phyloP scores from a whole-genome alignment of 2,888 invertebrate species.

The Harpalus rufipes region DNA sequence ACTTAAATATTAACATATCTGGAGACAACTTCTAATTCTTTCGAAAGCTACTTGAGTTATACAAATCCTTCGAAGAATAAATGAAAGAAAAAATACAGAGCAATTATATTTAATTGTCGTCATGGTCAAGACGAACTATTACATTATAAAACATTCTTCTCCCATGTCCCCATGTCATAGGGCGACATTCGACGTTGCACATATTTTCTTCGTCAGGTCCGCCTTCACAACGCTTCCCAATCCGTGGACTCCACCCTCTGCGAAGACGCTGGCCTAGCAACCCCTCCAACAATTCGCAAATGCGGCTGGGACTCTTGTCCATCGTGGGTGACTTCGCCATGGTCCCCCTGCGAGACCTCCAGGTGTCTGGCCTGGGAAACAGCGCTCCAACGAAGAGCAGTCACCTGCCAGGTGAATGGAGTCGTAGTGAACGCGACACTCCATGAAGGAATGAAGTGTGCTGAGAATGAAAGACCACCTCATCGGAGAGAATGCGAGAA shows the following conservation, averaged over 20 bases:
- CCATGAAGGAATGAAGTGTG: constrained; percentile 79
- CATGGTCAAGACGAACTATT: too few species aligned
- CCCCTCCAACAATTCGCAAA: constrained; percentile 82
- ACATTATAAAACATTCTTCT: too few species aligned
- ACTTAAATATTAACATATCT: too few species aligned
- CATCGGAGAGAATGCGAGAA: constrained; percentile 89
- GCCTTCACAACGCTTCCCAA: constrained; percentile 79
- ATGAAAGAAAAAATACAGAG: too few species aligned
- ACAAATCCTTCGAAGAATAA: too few species aligned
- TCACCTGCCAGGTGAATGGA: constrained; percentile 79
- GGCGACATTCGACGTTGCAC: background rate
- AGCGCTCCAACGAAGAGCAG: constrained; percentile 87
- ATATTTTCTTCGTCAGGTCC: constrained; percentile 71
- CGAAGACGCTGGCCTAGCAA: constrained; percentile 84
- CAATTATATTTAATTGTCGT: too few species aligned
- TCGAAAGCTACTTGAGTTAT: too few species aligned
- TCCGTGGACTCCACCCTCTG: constrained; percentile 84
- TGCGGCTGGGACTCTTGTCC: constrained; percentile 86
- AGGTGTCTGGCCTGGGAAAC: constrained; percentile 86
- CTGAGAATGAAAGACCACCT: constrained; percentile 85
- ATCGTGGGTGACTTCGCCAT: constrained; percentile 84
- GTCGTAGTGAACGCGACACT: background rate
- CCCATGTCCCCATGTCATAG: too few species aligned
- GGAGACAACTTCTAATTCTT: too few species aligned
- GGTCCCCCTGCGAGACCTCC: constrained; percentile 86